These are phyloP conservation scores for Protodeltote pygarga DNA, from an alignment of 2,888 invertebrate genomes.

Conservation along the genomic window DNA sequence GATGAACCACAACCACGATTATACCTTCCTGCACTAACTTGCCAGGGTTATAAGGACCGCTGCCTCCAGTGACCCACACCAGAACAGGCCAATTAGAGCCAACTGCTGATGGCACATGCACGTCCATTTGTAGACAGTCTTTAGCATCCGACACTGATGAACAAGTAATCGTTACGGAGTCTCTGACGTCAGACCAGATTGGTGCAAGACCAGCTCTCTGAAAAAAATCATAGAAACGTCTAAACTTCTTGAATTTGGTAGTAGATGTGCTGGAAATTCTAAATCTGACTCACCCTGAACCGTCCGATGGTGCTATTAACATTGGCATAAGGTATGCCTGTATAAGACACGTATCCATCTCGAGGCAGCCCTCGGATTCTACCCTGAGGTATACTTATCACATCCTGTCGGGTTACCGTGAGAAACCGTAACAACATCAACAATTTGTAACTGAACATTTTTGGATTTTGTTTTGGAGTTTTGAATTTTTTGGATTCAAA, in stretches of 20 bases:
- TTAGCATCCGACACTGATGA: slow-evolving; percentile 69
- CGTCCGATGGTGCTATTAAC: slow-evolving; percentile 49
- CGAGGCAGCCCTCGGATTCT: slow-evolving; percentile 59
- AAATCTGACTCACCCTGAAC: slow-evolving; percentile 65
- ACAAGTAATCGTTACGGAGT: slow-evolving; percentile 61
- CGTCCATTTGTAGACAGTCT: slow-evolving; percentile 89
- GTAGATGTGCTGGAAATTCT: not conserved
- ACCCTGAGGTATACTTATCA: slow-evolving; percentile 71
- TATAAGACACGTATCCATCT: slow-evolving; percentile 70
- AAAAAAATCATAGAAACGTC: slow-evolving; percentile 14
- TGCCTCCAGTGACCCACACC: slow-evolving; percentile 72
- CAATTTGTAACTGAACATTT: slow-evolving; percentile 28
- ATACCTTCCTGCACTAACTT: slow-evolving; percentile 67
- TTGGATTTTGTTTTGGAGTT: too few relatives aligned
- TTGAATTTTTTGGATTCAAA: too few relatives aligned
- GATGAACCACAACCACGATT: slow-evolving; percentile 70
- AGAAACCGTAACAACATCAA: slow-evolving; percentile 33
- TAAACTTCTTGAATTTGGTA: not conserved
- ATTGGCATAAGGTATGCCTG: slow-evolving; percentile 75
- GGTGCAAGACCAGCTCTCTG: slow-evolving; percentile 75
- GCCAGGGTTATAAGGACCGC: slow-evolving; percentile 63
- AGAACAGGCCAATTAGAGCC: slow-evolving; percentile 67
- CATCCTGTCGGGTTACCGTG: slow-evolving; percentile 47
- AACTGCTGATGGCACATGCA: slow-evolving; percentile 84
- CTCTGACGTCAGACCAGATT: slow-evolving; percentile 66